Conservation (phyloP, 1,140 invertebrate species). For the Diorhabda elongata region DNA sequence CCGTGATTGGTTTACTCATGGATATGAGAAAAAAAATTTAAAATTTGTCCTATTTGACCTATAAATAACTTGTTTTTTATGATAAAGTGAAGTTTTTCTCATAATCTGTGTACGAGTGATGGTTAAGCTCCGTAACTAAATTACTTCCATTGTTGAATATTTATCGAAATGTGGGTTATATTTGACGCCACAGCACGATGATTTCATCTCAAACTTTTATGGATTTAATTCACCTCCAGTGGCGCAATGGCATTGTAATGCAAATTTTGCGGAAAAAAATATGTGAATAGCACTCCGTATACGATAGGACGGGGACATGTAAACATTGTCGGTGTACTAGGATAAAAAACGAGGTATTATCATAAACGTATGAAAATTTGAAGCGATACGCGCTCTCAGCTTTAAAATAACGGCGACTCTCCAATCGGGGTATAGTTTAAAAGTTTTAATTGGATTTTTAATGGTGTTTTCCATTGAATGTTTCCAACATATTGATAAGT, state of each 20-base stretch:
- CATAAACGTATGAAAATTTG: background rate
- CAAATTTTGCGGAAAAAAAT: background rate
- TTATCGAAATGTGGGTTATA: conserved; percentile 16
- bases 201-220: conserved; percentile 1
- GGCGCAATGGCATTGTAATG: background rate
- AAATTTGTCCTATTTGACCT: no score
- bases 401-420: no score
- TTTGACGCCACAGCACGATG: conserved; percentile 1
- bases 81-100: no score
- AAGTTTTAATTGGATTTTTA: background rate
- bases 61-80: no score
- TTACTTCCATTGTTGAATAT: conserved; percentile 9
- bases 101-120: no score
- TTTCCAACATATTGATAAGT: no score
- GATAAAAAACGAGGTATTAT: conserved; percentile 1
- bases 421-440: no score
- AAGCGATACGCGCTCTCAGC: background rate
- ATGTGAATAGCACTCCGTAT: background rate
- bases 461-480: background rate
- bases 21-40: no score
- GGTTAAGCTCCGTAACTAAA: background rate
- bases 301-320: background rate
- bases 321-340: background rate
- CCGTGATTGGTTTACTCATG: no score
- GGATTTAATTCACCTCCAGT: conserved; percentile 2